Conservation (phyloP, 2,888 invertebrate species). For the Trichopoda pennipes region DNA sequence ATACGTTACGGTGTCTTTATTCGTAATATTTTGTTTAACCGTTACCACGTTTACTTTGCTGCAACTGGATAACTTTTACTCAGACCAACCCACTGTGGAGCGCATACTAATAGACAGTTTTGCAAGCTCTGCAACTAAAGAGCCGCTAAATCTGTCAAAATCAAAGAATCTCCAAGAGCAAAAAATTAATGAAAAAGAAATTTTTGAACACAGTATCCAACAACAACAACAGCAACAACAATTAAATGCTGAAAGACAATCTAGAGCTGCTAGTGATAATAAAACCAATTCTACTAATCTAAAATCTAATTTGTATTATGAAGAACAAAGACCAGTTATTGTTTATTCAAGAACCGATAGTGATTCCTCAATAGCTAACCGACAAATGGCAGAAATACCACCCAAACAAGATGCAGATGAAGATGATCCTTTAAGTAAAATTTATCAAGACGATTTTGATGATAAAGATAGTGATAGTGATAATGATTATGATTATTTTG, state of each 20-base stretch:
- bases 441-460: not conserved
- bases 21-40: constrained; percentile 35
- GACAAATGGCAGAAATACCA: constrained; percentile 53
- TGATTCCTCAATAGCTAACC: constrained; percentile 9
- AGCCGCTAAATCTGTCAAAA: no score
- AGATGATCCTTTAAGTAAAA: constrained; percentile 38
- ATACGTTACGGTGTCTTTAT: constrained; percentile 13
- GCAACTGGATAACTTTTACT: constrained; percentile 35
- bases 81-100: constrained; percentile 35
- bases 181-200: not conserved
- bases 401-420: constrained; percentile 51
- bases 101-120: constrained; percentile 48
- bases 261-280: constrained; percentile 20
- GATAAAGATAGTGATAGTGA: no score
- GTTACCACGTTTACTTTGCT: constrained; percentile 29
- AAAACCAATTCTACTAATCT: not conserved
- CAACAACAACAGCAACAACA: constrained; percentile 8
- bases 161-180: constrained; percentile 18
- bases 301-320: constrained; percentile 62
- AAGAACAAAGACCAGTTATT: constrained; percentile 69
- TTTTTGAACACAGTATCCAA: not conserved
- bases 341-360: constrained; percentile 67
- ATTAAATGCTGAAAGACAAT: constrained; percentile 21
- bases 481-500: constrained; percentile 40
- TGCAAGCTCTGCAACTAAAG: not conserved